Conservation (phyloP, 2,888 invertebrate species). For the Cactoblastis cactorum region DNA sequence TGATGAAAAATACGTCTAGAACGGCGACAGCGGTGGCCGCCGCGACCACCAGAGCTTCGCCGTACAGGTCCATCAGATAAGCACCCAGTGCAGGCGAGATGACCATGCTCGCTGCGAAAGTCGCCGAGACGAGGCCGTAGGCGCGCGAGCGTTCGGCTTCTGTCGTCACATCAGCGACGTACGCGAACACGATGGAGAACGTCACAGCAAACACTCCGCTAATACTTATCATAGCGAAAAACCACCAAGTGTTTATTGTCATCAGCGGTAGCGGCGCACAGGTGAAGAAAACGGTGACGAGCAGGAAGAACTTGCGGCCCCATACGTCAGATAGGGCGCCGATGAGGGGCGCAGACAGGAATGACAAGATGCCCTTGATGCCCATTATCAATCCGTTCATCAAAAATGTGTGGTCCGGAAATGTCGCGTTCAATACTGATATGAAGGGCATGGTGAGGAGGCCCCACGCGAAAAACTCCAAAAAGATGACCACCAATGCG, state of each 20-base stretch:
- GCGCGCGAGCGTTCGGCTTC: constrained; percentile 96
- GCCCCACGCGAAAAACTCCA: constrained; percentile 99
- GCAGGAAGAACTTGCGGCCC: constrained; percentile 98
- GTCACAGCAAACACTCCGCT: constrained; percentile 99
- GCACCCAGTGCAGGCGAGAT: constrained; percentile 98
- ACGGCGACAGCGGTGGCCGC: constrained; percentile 97
- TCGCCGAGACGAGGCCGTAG: constrained; percentile 98
- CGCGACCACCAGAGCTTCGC: constrained; percentile 92
- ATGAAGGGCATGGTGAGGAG: constrained; percentile 99
- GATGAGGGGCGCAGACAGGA: constrained; percentile 97
- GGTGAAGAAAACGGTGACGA: constrained; percentile 98
- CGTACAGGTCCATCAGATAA: constrained; percentile 91
- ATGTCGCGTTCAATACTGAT: constrained; percentile 95
- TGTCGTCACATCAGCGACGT: constrained; percentile 99
- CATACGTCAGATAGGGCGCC: constrained; percentile 99
- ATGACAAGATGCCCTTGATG: constrained; percentile 98
- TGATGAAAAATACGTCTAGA: constrained; percentile 98
- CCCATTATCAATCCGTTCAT: constrained; percentile 99
- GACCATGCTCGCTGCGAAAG: constrained; percentile 99
- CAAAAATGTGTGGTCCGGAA: constrained; percentile 98
- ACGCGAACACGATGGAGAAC: constrained; percentile 99
- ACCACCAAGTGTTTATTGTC: constrained; percentile 99
- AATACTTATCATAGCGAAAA: constrained; percentile 99
- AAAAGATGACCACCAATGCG: constrained; percentile 98
- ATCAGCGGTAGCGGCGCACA: constrained; percentile 99